phyloP scores from a whole-genome alignment of 1,140 invertebrate species.

The Aphidius gifuensis region DNA sequence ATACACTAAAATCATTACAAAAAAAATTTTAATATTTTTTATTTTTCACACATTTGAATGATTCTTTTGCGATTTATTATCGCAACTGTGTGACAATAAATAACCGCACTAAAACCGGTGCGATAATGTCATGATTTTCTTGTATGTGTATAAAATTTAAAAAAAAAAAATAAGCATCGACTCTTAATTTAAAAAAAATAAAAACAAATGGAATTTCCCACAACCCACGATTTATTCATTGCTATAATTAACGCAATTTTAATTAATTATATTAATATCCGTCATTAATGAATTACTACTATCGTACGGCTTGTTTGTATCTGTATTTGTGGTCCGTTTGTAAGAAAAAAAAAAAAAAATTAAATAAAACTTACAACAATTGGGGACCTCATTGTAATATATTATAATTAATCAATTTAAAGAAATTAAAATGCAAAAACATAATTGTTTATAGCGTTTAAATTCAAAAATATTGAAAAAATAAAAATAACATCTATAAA shows the following conservation, averaged over 20 bases:
- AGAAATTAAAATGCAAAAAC: slow-evolving; percentile 5
- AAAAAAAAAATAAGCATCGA: background rate
- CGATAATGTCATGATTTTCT: background rate
- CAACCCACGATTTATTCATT: slow-evolving; percentile 30
- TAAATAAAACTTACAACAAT: slow-evolving; percentile 16
- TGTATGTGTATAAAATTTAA: background rate
- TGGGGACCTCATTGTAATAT: slow-evolving; percentile 40
- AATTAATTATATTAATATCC: slow-evolving; percentile 37
- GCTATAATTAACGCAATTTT: slow-evolving; percentile 39
- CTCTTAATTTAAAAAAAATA: slow-evolving; percentile 1
- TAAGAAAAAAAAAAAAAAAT: slow-evolving; percentile 4
- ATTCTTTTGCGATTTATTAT: too few relatives aligned
- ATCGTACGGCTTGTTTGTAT: slow-evolving; percentile 41
- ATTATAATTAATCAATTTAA: slow-evolving; percentile 38
- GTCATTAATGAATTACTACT: slow-evolving; percentile 37
- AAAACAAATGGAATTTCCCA: slow-evolving; percentile 28
- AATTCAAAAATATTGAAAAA: slow-evolving; percentile 3
- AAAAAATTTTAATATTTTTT: too few relatives aligned
- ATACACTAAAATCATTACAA: too few relatives aligned
- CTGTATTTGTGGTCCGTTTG: slow-evolving; percentile 17
- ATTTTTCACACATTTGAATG: too few relatives aligned
- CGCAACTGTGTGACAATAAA: too few relatives aligned
- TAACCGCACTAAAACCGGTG: too few relatives aligned
- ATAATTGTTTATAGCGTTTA: too few relatives aligned
- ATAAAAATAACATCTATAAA: slow-evolving; percentile 2